phyloP scores from a whole-genome alignment of 2,113 vertebrate genomes.

The Syngnathoides biaculeatus region DNA sequence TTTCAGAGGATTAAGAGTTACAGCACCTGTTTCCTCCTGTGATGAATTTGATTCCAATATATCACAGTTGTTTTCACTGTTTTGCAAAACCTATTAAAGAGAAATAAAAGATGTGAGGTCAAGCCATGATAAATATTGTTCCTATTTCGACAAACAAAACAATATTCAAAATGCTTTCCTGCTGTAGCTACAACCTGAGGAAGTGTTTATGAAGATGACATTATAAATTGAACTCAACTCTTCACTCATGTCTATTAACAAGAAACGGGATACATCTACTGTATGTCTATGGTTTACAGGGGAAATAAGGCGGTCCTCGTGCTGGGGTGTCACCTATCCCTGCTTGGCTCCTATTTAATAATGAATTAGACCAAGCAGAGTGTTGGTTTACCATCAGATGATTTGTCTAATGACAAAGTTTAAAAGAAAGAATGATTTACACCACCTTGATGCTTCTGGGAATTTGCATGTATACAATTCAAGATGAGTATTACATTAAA shows the following conservation, averaged over 20 bases:
- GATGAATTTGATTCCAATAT: slow-evolving; percentile 6
- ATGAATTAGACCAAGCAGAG: slow-evolving; percentile 23
- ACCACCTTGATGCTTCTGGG: not conserved
- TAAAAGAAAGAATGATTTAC: not conserved
- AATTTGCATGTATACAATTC: not conserved
- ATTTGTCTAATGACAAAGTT: not conserved
- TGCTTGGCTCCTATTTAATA: slow-evolving; percentile 33
- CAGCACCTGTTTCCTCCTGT: slow-evolving; percentile 33
- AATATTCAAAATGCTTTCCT: not conserved
- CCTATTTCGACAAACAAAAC: not conserved
- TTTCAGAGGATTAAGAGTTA: not conserved
- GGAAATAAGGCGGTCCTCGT: slow-evolving; percentile 17
- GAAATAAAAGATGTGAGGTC: not conserved
- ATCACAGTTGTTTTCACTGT: not conserved
- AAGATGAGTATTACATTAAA: not conserved
- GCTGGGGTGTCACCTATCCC: slow-evolving; percentile 34
- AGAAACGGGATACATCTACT: slow-evolving; percentile 19
- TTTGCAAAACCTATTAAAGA: slow-evolving; percentile 20
- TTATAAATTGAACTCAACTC: not conserved
- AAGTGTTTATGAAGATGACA: not conserved
- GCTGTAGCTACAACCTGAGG: not conserved
- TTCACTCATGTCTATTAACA: not conserved
- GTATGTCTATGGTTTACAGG: slow-evolving; percentile 1
- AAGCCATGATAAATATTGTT: not conserved
- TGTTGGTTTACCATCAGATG: not conserved